A percentile compares a stretch with the other conserved stretches of the same genome.
These are phyloP conservation scores for Andrena bicolor DNA, from an alignment of 2,888 invertebrate genomes.

Conservation along the genomic window DNA sequence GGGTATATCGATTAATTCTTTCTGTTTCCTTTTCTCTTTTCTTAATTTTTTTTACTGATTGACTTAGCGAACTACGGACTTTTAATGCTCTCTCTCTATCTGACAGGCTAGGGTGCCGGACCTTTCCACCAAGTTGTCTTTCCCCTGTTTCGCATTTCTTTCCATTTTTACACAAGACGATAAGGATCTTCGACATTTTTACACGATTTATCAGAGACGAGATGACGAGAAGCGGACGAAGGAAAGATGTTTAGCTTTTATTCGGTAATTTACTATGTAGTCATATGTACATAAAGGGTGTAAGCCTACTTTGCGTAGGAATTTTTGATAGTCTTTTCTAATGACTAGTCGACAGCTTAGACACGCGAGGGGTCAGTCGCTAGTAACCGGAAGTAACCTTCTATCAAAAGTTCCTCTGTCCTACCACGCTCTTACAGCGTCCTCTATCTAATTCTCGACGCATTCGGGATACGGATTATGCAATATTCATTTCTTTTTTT, in stretches of 20 bases:
- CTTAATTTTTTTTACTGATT: slow-evolving; percentile 55
- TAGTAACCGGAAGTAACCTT: slow-evolving; percentile 62
- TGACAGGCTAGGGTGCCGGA: slow-evolving; percentile 20
- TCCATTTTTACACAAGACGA: slow-evolving; percentile 55
- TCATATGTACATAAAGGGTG: slow-evolving; percentile 78
- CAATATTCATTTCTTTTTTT: slow-evolving; percentile 61
- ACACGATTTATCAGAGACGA: slow-evolving; percentile 61
- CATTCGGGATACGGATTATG: slow-evolving; percentile 54
- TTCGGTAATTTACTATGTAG: slow-evolving; percentile 67
- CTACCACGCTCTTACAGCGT: slow-evolving; percentile 47
- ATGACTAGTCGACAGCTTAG: slow-evolving; percentile 65
- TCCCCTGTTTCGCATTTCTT: slow-evolving; percentile 47
- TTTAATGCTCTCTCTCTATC: slow-evolving; percentile 52
- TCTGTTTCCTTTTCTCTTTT: background rate
- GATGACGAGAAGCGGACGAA: slow-evolving; percentile 2
- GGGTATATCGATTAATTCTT: slow-evolving; percentile 16
- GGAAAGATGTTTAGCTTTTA: slow-evolving; percentile 56
- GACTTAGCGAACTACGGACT: slow-evolving; percentile 40
- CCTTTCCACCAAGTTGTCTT: slow-evolving; percentile 39
- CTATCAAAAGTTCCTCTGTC: slow-evolving; percentile 72
- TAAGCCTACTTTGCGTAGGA: slow-evolving; percentile 70
- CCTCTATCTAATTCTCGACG: slow-evolving; percentile 37
- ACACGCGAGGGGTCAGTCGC: slow-evolving; percentile 55
- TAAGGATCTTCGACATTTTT: slow-evolving; percentile 66
- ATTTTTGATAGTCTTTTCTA: slow-evolving; percentile 76